Conservation (phyloP, 2,888 invertebrate genomes). For the Heteromyza rotundicornis region DNA sequence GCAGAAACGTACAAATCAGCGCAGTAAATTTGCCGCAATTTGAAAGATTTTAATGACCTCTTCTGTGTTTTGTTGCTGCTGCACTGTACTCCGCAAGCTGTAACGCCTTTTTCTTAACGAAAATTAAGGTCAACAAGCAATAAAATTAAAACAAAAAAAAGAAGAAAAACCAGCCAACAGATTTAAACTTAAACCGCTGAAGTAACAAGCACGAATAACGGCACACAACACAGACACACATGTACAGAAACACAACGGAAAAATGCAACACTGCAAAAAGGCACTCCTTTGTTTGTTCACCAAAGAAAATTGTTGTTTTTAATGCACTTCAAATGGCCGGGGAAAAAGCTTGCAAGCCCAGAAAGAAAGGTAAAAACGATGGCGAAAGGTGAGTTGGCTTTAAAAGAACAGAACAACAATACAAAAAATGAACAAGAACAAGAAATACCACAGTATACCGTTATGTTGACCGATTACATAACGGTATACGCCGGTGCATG, state of each 20-base stretch:
- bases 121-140: conserved; percentile 44
- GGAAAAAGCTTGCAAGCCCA: neutral
- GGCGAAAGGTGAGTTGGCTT: neutral
- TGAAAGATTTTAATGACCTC: neutral
- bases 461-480: conserved; percentile 48
- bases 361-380: neutral
- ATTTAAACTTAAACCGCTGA: conserved; percentile 11
- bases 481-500: conserved; percentile 31
- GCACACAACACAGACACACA: too few species aligned
- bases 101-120: conserved; percentile 49
- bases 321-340: neutral
- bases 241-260: conserved; percentile 1
- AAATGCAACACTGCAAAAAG: conserved; percentile 1
- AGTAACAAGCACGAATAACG: conserved; percentile 24
- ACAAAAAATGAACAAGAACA: neutral
- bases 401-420: neutral
- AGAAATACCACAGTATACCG: conserved; percentile 27
- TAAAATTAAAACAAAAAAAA: conserved; percentile 16
- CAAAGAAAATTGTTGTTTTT: neutral
- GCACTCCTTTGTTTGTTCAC: too few species aligned
- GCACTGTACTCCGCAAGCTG: conserved; percentile 16
- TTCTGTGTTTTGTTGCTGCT: too few species aligned
- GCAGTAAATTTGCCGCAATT: conserved; percentile 19
- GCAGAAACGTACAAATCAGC: too few species aligned
- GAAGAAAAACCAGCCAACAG: conserved; percentile 16